Base-by-base conservation (phyloP, 2,888 invertebrate genomes). In the Hofmannophila pseudospretella region DNA sequence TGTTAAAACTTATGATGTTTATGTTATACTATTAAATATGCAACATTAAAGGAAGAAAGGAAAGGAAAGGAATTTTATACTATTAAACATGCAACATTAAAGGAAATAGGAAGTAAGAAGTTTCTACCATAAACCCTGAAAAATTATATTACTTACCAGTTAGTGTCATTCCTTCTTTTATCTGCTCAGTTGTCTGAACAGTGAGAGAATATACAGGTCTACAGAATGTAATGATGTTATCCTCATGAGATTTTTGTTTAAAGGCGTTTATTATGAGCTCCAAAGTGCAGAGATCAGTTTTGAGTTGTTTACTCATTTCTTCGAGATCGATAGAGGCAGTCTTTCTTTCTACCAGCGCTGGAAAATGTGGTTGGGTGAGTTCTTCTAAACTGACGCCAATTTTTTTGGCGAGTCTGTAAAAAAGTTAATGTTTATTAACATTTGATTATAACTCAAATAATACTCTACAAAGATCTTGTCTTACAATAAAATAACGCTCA, bases 121-220 rank as follows among this genome's bases (percentile, higher is more conserved):
- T n/a, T n/a, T n/a, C n/a, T n/a, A n/a, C n/a, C n/a, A n/a, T n/a
- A n/a, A n/a, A n/a, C n/a, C n/a, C n/a, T n/a, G n/a, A n/a, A n/a
- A n/a, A n/a, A n/a, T n/a, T n/a, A n/a, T n/a, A n/a, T n/a, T 16
- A 41, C 10, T 54, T 67, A 90, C 91, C 94, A 33, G 90, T 93
- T 32, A 95, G 72, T 7, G 87, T 67, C 44, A 88, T 88, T 0
- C 92, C 92, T 16, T 82, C 67, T 25, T 67, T 78, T 2, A 96
- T 67, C 56, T 94, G 93, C 0, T 90, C 87, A 2, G 94, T 88
- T 29, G 88, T 89, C 7, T 89, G 91, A n/a, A 95, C 76, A 9
- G 91, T 90, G 44, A 92, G 88, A 37, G 92, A 92, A 63, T 96
- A 96, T 5, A 96, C 80, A 0, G 96, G 95, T 45, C 90, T 75